Evolutionary conservation across 2,113 vertebrate genomes (phyloP).

Genomic region (Crotalus helleri): DNA sequence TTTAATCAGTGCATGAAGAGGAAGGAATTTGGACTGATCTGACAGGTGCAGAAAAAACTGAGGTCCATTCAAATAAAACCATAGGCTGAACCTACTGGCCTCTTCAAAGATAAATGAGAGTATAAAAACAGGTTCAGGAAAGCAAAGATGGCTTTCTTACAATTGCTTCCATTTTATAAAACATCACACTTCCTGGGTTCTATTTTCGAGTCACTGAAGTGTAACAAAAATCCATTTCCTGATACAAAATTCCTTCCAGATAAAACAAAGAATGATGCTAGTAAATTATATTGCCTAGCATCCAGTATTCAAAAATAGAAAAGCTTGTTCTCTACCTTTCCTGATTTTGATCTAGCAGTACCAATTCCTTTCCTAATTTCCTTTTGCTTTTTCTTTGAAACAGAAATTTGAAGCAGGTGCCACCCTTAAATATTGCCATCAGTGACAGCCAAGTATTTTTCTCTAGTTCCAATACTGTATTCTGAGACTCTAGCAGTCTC

Average conservation of each 20-base stretch:
- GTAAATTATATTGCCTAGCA: neutral
- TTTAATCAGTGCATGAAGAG: neutral
- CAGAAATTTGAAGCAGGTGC: neutral
- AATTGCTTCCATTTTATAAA: slow-evolving; percentile 47
- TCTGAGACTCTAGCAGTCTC: neutral
- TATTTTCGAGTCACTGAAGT: slow-evolving; percentile 42
- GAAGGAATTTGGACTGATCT: neutral
- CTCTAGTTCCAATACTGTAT: neutral
- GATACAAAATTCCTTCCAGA: slow-evolving; percentile 4
- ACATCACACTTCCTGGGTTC: slow-evolving; percentile 18
- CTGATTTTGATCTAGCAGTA: neutral
- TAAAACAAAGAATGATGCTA: slow-evolving; percentile 23
- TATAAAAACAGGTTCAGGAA: slow-evolving; percentile 41
- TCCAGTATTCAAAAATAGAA: neutral
- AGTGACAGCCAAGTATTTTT: neutral
- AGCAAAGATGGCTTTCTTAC: slow-evolving; percentile 35
- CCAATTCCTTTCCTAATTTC: neutral
- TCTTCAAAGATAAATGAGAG: slow-evolving; percentile 33
- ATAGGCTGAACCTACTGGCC: neutral
- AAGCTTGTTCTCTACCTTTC: neutral
- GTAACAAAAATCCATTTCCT: slow-evolving; percentile 12
- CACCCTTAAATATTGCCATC: neutral
- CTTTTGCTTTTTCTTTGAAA: neutral
- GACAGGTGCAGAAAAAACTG: neutral
- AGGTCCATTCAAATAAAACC: slow-evolving; percentile 18